Percentiles rank a stretch among this genome's conserved stretches.
These are phyloP conservation scores for Malacosoma neustria DNA, from an alignment of 2,888 invertebrate species.

Conservation along the genomic window DNA sequence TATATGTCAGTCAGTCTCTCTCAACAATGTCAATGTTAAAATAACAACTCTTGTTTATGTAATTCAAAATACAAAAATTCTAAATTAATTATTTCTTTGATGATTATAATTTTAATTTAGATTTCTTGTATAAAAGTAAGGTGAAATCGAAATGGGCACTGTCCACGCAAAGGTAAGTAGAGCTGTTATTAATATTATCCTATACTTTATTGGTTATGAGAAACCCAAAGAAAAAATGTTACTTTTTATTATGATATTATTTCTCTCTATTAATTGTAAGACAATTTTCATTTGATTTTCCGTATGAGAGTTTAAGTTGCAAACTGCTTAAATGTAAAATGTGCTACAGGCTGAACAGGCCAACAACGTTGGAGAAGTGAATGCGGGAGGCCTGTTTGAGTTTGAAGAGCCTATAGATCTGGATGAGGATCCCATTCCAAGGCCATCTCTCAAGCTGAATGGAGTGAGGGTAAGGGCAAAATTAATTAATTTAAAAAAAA, in stretches of 20 bases:
- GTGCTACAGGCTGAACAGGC: conserved; percentile 24
- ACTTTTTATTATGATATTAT: too few relatives aligned
- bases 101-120: not conserved
- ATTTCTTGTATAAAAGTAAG: too few relatives aligned
- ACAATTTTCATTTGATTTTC: too few relatives aligned
- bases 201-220: too few relatives aligned
- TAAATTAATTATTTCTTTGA: conserved; percentile 18
- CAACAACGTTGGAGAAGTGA: conserved; percentile 21
- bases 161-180: conserved; percentile 57
- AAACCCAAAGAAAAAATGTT: too few relatives aligned
- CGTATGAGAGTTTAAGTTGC: too few relatives aligned
- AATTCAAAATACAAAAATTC: conserved; percentile 40
- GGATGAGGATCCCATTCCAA: conserved; percentile 39
- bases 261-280: too few relatives aligned
- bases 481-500: too few relatives aligned
- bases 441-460: conserved; percentile 64
- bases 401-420: conserved; percentile 43
- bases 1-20: too few relatives aligned
- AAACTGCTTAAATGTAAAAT: too few relatives aligned
- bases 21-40: conserved; percentile 6
- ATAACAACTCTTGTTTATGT: conserved; percentile 27
- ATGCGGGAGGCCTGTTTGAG: conserved; percentile 44
- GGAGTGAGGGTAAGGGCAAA: conserved; percentile 68
- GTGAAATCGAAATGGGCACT: conserved; percentile 40
- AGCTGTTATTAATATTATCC: too few relatives aligned